phyloP scores from a whole-genome alignment of 2,113 vertebrate genomes.

The Bambusicola thoracicus region DNA sequence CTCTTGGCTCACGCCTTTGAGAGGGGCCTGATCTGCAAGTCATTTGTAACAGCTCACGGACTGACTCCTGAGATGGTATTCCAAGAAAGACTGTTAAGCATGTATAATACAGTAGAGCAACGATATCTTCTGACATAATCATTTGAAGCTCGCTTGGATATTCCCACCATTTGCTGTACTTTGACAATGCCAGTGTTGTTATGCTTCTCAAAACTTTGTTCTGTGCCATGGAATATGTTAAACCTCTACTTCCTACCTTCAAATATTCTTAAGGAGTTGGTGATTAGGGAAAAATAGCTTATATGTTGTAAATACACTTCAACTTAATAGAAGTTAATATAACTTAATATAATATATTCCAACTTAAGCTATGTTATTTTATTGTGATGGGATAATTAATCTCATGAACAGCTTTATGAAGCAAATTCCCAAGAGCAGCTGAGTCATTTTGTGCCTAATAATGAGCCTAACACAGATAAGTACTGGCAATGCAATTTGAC shows the following conservation, averaged over 20 bases:
- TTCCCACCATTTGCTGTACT: neutral
- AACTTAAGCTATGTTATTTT: neutral
- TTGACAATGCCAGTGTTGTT: too few relatives aligned
- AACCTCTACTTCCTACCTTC: neutral
- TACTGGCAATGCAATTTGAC: slow-evolving; percentile 72
- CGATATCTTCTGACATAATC: neutral
- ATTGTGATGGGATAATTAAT: neutral
- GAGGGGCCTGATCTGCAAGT: neutral
- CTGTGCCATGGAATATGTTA: neutral
- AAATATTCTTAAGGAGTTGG: neutral
- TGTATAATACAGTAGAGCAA: neutral
- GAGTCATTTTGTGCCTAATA: slow-evolving; percentile 50
- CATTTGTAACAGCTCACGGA: neutral
- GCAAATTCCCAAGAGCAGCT: slow-evolving; percentile 21
- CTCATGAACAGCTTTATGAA: slow-evolving; percentile 22
- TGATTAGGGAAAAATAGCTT: neutral
- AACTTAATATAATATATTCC: neutral
- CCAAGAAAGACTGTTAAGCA: neutral
- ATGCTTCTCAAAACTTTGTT: neutral
- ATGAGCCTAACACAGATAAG: slow-evolving; percentile 71
- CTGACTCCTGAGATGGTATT: neutral
- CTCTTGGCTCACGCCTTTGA: neutral
- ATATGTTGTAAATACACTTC: neutral
- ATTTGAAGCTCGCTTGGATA: neutral
- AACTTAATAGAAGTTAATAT: neutral